These are phyloP conservation scores for Clarias platycephalus DNA, from an alignment of 2,797 vertebrate genomes.

Conservation along the genomic window DNA sequence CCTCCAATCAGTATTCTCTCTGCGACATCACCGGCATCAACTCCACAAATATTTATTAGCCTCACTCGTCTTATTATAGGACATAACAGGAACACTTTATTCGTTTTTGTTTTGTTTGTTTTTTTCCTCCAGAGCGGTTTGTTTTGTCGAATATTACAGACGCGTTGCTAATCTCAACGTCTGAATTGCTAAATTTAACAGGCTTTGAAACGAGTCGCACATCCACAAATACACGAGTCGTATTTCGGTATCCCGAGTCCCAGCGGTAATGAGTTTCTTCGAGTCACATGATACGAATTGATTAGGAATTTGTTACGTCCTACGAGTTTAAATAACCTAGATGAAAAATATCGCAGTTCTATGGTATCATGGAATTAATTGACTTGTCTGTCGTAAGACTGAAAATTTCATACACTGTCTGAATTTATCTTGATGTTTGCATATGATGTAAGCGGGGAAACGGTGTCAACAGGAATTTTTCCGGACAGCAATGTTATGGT, in stretches of 20 bases:
- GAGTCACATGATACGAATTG: not conserved
- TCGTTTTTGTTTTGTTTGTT: too few relatives aligned
- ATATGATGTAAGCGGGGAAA: not conserved
- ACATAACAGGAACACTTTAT: not conserved
- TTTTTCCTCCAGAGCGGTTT: not conserved
- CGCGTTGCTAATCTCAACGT: not conserved
- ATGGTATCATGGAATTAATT: not conserved
- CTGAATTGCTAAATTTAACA: not conserved
- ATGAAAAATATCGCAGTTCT: not conserved
- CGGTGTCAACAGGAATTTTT: not conserved
- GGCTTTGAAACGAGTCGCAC: not conserved
- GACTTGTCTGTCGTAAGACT: not conserved
- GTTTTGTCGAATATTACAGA: not conserved
- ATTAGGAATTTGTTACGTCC: not conserved
- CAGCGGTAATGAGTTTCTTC: not conserved
- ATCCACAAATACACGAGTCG: not conserved
- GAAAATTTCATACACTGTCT: not conserved
- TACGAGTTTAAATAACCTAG: not conserved
- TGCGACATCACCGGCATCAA: conserved; percentile 6
- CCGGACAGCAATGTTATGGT: not conserved
- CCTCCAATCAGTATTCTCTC: conserved; percentile 43
- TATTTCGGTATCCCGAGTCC: not conserved
- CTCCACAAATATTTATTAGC: conserved; percentile 3
- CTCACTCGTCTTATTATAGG: not conserved
- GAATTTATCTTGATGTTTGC: not conserved